phyloP scores from a whole-genome alignment of 2,797 vertebrate species.

The Merluccius polli region DNA sequence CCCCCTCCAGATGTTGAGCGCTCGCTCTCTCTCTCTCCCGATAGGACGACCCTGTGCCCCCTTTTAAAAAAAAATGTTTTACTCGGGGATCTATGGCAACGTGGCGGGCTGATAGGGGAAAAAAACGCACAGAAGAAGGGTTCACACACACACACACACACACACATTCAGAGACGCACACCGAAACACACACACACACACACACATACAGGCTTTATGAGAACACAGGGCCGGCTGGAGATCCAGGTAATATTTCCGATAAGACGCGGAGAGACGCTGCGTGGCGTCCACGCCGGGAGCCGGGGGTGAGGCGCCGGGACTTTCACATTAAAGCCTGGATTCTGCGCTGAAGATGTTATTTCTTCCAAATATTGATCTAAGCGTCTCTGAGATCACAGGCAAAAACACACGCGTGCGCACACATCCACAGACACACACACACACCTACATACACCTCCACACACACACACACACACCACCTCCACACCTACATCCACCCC shows the following conservation, averaged over 20 bases:
- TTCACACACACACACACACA: not conserved
- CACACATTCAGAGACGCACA: not conserved
- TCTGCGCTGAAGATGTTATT: slow-evolving; percentile 31
- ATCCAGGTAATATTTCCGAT: not conserved
- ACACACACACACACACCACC: not conserved
- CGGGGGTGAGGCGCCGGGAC: not conserved
- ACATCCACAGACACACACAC: not conserved
- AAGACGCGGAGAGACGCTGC: not conserved
- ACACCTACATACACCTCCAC: not conserved
- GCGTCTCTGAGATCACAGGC: slow-evolving; percentile 28
- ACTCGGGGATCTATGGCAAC: not conserved
- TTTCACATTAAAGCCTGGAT: not conserved
- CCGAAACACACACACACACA: not conserved
- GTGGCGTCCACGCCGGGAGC: not conserved
- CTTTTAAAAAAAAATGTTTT: no score
- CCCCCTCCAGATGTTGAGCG: not conserved
- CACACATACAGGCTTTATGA: not conserved
- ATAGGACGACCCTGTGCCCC: no score
- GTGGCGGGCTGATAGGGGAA: not conserved
- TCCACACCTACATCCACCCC: no score
- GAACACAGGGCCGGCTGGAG: not conserved
- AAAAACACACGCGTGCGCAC: slow-evolving; percentile 10
- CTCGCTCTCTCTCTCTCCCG: not conserved
- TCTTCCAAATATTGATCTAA: slow-evolving; percentile 42
- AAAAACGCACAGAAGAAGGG: not conserved